Evolutionary conservation across 1,140 invertebrate species (phyloP), one percentile per base, ranked within the genome.

Genomic region (Rhynchophorus ferrugineus): DNA sequence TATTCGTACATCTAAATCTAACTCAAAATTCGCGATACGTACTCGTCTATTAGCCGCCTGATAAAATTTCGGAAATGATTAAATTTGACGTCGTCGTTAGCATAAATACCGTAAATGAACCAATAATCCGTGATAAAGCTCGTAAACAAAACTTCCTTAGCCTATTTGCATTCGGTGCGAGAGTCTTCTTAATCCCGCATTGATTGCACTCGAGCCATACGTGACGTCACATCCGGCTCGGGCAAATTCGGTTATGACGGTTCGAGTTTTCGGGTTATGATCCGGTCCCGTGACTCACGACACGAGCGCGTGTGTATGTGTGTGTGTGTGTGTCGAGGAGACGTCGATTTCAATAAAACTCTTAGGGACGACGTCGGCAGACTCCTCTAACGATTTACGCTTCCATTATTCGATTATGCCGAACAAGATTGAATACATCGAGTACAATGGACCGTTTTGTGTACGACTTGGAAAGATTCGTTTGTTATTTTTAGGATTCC

Each of bases 211-310:
- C 17, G 16, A 41, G 38, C 18, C 38, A 41, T 41, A 41, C 38
- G 38, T 41, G 38, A 41, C 38, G 38, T 41, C 14, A 41, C 38
- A 41, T 41, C 38, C 38, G 38, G 18, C 38, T 41, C 38, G 38
- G 18, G 38, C 18, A 41, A 41, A 41, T 41, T 41, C 38, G 38
- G 38, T 41, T 41, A 41, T 41, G 38, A 41, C 24, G 2, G 38
- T 14, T 41, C 20, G 17, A 41, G 38, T 41, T 41, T 41, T 19
- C 38, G 16, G 18, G 38, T 18, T 18, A 41, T 41, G 38, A 41
- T 41, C 38, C 38, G 38, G n/a, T n/a, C 18, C 20, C 18, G 14
- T 14, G 18, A 18, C 17, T 41, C 20, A 14, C 14, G 38, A 20
- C 38, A 18, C 11, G 24, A n/a, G 16, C 38, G 38, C 20, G 16